These are phyloP conservation scores for Etheostoma perlongum DNA, from an alignment of 2,797 vertebrate species.

Conservation along the genomic window DNA sequence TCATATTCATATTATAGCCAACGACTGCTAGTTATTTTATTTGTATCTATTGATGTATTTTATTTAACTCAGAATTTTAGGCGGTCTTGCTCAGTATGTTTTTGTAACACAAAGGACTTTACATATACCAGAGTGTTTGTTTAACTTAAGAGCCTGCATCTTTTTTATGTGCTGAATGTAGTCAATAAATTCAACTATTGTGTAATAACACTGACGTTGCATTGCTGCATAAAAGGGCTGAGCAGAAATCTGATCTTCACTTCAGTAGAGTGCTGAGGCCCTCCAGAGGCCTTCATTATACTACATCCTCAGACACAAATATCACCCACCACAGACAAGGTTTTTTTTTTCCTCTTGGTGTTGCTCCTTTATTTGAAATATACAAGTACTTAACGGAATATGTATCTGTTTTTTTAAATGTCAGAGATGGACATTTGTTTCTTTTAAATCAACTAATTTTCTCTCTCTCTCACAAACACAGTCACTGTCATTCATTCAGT, in stretches of 20 bases:
- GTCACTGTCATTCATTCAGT: conserved; percentile 59
- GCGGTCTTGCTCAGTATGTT: conserved; percentile 14
- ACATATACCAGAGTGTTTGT: conserved; percentile 33
- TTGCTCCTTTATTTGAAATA: conserved; percentile 83
- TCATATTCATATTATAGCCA: conserved; percentile 28
- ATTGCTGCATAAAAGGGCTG: background rate
- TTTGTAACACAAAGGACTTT: conserved; percentile 31
- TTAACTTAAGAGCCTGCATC: conserved; percentile 32
- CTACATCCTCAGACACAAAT: background rate
- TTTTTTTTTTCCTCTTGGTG: conserved; percentile 55
- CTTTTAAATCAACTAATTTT: conserved; percentile 38
- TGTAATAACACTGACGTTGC: background rate
- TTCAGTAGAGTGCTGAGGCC: background rate
- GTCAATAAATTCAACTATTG: conserved; percentile 58
- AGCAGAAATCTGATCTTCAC: background rate
- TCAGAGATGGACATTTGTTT: conserved; percentile 56
- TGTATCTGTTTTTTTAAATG: conserved; percentile 61
- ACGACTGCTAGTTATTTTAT: conserved; percentile 15
- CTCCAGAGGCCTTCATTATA: conserved; percentile 40
- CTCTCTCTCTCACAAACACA: conserved; percentile 7
- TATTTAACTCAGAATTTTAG: conserved; percentile 19
- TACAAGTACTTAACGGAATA: conserved; percentile 70
- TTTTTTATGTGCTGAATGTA: conserved; percentile 61
- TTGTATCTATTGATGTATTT: conserved; percentile 31
- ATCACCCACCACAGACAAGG: background rate